Base-by-base conservation (phyloP, 2,113 vertebrate species). In the Nothoprocta pentlandii region DNA sequence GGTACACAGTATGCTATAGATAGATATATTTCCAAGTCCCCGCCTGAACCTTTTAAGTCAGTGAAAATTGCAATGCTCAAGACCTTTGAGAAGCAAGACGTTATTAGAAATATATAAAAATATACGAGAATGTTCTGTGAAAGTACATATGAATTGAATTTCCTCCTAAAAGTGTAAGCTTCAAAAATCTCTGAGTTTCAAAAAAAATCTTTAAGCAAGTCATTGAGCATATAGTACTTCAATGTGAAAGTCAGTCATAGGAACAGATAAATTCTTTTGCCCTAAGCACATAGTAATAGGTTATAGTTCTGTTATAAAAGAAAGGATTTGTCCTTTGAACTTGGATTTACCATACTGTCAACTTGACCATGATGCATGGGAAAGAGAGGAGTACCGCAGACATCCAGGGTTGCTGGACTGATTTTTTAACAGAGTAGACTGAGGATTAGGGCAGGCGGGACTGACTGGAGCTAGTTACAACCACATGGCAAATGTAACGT, bases 1-100 rank as follows among this genome's bases (percentile, higher is more conserved):
- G 99, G 99, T 99, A 95, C 30, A 34, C 68, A 46, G 68, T 3
- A 70, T 15, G 7, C 56, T 82, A 17, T 82, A 73, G 80, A 86
- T 30, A 74, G 16, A 6, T 49, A 4, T 59, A 10, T 86, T 92
- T 95, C 53, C 51, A 84, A 80, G 59, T 46, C 63, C 17, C 26
- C 78, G 66, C 12, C 26, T 80, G 69, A 79, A 78, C 44, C 12
- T 69, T 91, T 30, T 41, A 76, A 89, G 9, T 66, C 41, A 53
- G 47, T 58, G 44, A 66, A 88, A 89, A 76, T 17, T 64, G 4
- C 47, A 79, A 20, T 79, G n/a, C 25, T 86, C 5, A 39, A 92
- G 76, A 71, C 30, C 16, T 87, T 83, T 85, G 25, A 80, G 63
- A 92, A 70, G 21, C 16, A 75, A 80, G 30, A 17, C 12, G 5